phyloP scores from a whole-genome alignment of 1,140 invertebrate genomes.

The Whitmania pigra region DNA sequence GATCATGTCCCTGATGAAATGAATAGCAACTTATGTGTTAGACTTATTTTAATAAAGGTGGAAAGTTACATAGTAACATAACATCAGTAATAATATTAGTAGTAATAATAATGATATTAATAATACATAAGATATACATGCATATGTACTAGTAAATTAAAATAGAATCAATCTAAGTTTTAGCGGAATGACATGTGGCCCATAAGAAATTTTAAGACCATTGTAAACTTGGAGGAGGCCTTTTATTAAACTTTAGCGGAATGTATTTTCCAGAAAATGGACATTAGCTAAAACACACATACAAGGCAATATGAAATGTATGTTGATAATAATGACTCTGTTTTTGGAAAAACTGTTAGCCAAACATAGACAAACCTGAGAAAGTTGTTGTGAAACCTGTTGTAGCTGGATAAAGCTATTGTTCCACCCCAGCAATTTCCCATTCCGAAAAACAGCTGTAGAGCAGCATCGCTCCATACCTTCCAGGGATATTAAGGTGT shows the following conservation, averaged over 20 bases:
- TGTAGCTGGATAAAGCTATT: constrained; percentile 38
- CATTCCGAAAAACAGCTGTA: constrained; percentile 63
- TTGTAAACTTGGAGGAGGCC: no score
- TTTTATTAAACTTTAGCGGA: no score
- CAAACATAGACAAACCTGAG: constrained; percentile 31
- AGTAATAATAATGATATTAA: constrained; percentile 10
- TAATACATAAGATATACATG: background rate
- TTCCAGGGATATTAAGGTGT: background rate
- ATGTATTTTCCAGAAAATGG: no score
- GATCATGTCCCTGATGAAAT: constrained; percentile 65
- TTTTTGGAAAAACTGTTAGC: no score
- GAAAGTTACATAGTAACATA: background rate
- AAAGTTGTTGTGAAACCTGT: constrained; percentile 38
- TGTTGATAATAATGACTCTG: no score
- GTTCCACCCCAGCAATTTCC: constrained; percentile 38
- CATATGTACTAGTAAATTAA: background rate
- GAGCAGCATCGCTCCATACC: constrained; percentile 70
- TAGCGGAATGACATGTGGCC: no score
- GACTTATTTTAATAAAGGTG: background rate
- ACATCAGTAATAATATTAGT: background rate
- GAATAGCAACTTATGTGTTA: background rate
- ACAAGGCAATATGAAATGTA: no score
- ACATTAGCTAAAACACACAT: no score
- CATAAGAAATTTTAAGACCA: no score
- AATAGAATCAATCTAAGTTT: no score